Evolutionary conservation across 2,888 invertebrate species (phyloP).

Genomic region (Nephrotoma flavescens): DNA sequence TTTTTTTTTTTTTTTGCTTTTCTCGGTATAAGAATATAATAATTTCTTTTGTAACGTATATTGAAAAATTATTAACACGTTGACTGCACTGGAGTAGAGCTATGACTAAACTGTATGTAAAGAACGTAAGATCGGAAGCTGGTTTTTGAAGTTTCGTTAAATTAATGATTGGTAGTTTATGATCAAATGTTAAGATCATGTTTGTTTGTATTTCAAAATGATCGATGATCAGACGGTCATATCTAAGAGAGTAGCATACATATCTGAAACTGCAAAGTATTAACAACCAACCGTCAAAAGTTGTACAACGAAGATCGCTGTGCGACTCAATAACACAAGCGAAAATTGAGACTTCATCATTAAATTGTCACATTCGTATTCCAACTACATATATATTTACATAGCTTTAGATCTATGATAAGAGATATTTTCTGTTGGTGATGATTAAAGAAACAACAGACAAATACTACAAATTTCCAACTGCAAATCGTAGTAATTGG

Average conservation of each 20-base stretch:
- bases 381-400: neutral
- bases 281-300: neutral
- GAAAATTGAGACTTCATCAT: neutral
- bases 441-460: neutral
- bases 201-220: neutral
- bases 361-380: neutral
- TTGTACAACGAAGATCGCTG: neutral
- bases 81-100: neutral
- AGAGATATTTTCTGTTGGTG: neutral
- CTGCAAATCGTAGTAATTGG: neutral
- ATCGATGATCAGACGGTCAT: neutral
- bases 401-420: neutral
- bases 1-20: neutral
- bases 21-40: neutral
- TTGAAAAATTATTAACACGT: neutral
- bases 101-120: too few species aligned
- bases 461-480: neutral
- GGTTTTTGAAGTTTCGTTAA: neutral
- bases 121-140: neutral
- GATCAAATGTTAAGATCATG: neutral
- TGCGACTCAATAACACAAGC: neutral
- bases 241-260: neutral
- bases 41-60: neutral
- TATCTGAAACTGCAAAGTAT: neutral
- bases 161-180: neutral